These are phyloP conservation scores for Atrichornis clamosus DNA, from an alignment of 2,113 vertebrate species.

Conservation along the genomic window DNA sequence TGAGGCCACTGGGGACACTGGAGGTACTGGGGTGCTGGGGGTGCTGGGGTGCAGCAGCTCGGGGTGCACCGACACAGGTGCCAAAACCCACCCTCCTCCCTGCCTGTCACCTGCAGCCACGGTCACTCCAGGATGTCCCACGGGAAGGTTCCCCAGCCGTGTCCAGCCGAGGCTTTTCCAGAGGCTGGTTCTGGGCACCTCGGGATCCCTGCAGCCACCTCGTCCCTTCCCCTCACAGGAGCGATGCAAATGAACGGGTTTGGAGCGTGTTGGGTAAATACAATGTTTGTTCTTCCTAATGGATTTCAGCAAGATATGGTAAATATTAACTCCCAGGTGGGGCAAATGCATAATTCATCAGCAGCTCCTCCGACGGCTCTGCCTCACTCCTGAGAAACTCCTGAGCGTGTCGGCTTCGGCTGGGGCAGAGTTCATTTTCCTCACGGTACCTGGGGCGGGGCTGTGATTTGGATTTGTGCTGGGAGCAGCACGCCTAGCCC, in stretches of 20 bases:
- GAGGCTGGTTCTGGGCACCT: neutral
- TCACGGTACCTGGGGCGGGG: accelerated
- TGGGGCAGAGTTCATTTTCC: neutral
- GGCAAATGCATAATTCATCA: conserved; percentile 46
- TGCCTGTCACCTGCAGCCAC: accelerated
- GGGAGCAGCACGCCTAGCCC: neutral
- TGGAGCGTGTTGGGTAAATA: conserved; percentile 1
- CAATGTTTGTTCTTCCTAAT: conserved; percentile 53
- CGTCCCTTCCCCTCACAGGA: neutral
- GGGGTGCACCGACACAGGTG: accelerated
- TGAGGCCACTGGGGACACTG: neutral
- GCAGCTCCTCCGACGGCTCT: neutral
- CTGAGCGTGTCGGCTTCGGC: neutral
- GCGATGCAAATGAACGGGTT: neutral
- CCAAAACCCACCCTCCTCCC: neutral
- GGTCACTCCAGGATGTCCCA: accelerated
- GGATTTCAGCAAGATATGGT: conserved; percentile 36
- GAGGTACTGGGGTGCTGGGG: neutral
- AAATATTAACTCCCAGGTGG: conserved; percentile 46
- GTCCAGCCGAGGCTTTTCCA: neutral
- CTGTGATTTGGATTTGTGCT: neutral
- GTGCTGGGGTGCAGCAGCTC: neutral
- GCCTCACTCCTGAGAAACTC: neutral
- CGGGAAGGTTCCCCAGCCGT: accelerated
- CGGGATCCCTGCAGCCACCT: accelerated